phyloP scores from a whole-genome alignment of 2,888 invertebrate species.

The Zootermopsis nevadensis region DNA sequence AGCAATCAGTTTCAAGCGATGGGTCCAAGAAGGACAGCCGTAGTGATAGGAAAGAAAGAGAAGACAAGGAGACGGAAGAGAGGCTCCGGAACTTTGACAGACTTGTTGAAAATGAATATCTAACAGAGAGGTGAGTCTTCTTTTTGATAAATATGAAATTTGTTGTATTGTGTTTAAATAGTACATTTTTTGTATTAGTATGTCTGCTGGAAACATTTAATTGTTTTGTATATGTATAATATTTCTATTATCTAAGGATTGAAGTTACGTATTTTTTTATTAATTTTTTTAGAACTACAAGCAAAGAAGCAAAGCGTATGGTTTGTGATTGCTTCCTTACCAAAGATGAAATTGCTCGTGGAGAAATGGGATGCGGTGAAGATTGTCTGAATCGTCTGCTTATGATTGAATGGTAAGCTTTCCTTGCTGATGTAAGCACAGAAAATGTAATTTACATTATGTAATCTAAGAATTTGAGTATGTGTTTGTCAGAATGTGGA shows the following conservation, averaged over 20 bases:
- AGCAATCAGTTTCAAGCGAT: constrained; percentile 53
- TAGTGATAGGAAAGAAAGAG: constrained; percentile 56
- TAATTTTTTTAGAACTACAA: constrained; percentile 68
- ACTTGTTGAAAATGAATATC: constrained; percentile 87
- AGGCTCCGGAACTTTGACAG: constrained; percentile 81
- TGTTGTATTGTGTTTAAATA: background rate
- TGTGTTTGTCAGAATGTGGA: too few species aligned
- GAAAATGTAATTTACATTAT: too few species aligned
- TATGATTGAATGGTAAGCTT: constrained; percentile 94
- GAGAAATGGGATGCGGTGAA: constrained; percentile 91
- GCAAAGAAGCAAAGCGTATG: constrained; percentile 94
- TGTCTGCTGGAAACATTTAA: background rate
- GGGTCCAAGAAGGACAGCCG: constrained; percentile 44
- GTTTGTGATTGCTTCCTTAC: constrained; percentile 94
- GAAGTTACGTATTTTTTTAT: background rate
- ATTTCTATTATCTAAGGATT: too few species aligned
- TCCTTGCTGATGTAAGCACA: background rate
- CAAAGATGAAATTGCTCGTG: constrained; percentile 85
- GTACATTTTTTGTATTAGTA: background rate
- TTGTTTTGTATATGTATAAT: background rate
- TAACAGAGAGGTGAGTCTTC: constrained; percentile 74
- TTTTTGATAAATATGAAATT: too few species aligned
- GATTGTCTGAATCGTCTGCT: constrained; percentile 96
- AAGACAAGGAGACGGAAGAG: constrained; percentile 68
- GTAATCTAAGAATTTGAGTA: too few species aligned